Evolutionary conservation across 1,140 invertebrate genomes (phyloP).

Genomic region (Solen grandis): DNA sequence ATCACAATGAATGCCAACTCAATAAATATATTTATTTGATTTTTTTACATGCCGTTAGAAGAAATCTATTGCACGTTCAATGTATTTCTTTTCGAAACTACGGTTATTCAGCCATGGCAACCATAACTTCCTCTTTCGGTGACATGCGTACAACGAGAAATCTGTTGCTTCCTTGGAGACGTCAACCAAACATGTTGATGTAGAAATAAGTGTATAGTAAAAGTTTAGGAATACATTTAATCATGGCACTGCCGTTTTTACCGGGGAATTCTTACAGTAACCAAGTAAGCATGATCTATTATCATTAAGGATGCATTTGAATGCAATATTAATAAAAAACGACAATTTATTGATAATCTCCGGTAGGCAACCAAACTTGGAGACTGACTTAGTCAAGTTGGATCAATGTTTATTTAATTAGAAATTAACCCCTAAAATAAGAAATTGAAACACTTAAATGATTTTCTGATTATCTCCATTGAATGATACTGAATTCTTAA

Average conservation of each 20-base stretch:
- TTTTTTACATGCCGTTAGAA: no score
- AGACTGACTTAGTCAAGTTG: neutral
- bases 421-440: neutral
- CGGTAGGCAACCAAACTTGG: neutral
- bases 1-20: no score
- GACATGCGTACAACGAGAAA: no score
- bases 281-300: conserved; percentile 67
- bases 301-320: neutral
- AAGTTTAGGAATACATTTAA: conserved; percentile 26
- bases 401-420: neutral
- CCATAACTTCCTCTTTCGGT: no score
- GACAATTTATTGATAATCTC: neutral
- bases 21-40: no score
- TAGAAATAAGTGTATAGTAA: neutral
- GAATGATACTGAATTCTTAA: no score
- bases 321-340: neutral
- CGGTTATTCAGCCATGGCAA: no score
- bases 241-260: conserved; percentile 78
- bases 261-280: conserved; percentile 77
- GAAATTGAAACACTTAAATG: neutral
- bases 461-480: neutral
- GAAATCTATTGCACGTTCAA: no score
- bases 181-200: conserved; percentile 22
- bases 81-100: no score
- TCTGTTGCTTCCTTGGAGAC: conserved; percentile 53